Base-by-base conservation (phyloP, 1,140 invertebrate species). In the Galleria mellonella region DNA sequence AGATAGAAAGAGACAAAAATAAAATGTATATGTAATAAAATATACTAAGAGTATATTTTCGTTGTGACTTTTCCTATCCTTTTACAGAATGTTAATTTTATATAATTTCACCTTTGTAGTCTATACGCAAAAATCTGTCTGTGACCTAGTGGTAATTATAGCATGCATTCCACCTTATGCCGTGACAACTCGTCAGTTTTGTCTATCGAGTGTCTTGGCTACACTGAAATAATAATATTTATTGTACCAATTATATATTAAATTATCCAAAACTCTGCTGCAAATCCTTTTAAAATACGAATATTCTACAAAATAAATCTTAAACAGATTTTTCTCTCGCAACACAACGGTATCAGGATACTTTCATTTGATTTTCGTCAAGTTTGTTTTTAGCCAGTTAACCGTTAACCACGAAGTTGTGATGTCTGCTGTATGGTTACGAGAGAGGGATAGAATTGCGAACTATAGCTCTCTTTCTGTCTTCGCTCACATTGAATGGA, bases 331-430 rank as follows among this genome's bases (percentile, higher is more conserved):
- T 37, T 1, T 17, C 28, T 39, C 38, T 29, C 10, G 30, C 29
- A 35, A 9, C 10, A 37, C 32, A 70, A 70, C 66, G 48, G 66
- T 63, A 59, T 46, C 42, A 52, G 36, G 30, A 46, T 56, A 63
- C 68, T 62, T 62, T 66, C 56, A 54, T 64, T 67, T 63, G 50
- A 57, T 72, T 68, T 65, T 72, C 61, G 59, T 61, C 53, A 60
- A 55, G 51, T 65, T 63, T 61, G 55, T 65, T 62, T 71, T 68
- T 62, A 51, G 54, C 49, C 51, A 62, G 53, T 56, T 57, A 58
- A 71, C 70, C 61, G 72, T 72, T 72, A 70, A 36, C 36, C 44
- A 41, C 47, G 43, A 49, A 49, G 14, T 52, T 10, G 17, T 23
- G 48, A 37, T 39, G 44, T 50, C n/a, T 51, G 54, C 47, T 47